Evolutionary conservation across 2,113 vertebrate genomes (phyloP).

Genomic region (Microtus ochrogaster): DNA sequence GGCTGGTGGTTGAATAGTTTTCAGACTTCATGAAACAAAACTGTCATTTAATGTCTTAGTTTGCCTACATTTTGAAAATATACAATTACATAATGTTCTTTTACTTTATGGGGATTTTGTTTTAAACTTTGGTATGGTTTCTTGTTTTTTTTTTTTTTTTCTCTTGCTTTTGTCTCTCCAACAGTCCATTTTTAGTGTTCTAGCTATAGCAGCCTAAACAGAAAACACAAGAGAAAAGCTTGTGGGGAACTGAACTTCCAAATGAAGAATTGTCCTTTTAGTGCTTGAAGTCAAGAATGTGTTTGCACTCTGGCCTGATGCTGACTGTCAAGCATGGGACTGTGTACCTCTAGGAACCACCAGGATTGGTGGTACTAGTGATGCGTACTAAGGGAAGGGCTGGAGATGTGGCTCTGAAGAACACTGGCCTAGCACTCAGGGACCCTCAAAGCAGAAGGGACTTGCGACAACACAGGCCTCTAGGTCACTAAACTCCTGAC

Average conservation of each 20-base stretch:
- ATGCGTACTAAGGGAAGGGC: neutral
- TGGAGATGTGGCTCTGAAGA: neutral
- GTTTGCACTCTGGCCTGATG: conserved; percentile 12
- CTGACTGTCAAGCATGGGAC: conserved; percentile 45
- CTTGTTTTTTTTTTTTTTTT: conserved; percentile 52
- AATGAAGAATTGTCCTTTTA: conserved; percentile 15
- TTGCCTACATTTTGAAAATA: conserved; percentile 82
- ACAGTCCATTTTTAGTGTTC: neutral
- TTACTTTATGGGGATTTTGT: conserved; percentile 78
- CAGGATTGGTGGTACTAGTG: too few relatives aligned
- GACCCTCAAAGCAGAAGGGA: neutral
- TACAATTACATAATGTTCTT: conserved; percentile 81
- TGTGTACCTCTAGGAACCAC: conserved; percentile 43
- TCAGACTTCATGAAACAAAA: conserved; percentile 85
- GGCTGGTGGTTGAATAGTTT: conserved; percentile 82
- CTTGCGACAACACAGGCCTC: conserved; percentile 35
- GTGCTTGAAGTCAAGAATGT: conserved; percentile 34
- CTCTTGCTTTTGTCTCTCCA: neutral
- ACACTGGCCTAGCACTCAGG: neutral
- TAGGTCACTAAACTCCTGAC: conserved; percentile 48
- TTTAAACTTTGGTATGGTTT: conserved; percentile 67
- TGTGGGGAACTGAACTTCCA: neutral
- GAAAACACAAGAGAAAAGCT: conserved; percentile 39
- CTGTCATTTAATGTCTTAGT: conserved; percentile 84
- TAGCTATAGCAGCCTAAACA: conserved; percentile 16